Evolutionary conservation across 92 coral and sea anemone species (phyloP).

Genomic region (Diadumene lineata): DNA sequence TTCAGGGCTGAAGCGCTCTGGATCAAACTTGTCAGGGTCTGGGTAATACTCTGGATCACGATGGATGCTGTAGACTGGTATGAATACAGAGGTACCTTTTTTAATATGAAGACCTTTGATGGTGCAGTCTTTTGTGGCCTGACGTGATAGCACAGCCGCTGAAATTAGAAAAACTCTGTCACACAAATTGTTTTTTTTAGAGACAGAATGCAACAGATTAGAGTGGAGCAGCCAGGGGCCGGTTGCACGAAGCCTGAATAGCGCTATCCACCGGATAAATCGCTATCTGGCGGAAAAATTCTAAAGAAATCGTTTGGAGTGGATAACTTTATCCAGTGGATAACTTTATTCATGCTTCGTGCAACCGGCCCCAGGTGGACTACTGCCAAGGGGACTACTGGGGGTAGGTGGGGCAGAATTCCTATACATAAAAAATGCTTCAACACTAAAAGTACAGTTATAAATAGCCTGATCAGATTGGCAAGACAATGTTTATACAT

Average conservation of each 20-base stretch:
- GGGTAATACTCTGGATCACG: conserved; percentile 24
- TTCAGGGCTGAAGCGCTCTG: conserved; percentile 57
- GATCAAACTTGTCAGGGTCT: conserved; percentile 59
- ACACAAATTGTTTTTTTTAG: no score
- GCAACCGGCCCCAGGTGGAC: not conserved
- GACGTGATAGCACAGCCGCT: not conserved
- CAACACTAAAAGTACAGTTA: no score
- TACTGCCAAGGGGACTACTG: not conserved
- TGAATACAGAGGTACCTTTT: not conserved
- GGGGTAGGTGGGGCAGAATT: not conserved
- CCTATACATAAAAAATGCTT: not conserved
- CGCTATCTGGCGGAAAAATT: no score
- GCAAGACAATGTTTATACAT: no score
- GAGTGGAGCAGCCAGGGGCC: no score
- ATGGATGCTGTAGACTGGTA: conserved; percentile 15
- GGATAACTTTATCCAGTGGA: no score
- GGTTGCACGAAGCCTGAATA: no score
- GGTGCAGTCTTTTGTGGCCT: conserved; percentile 3
- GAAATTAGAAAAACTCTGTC: not conserved
- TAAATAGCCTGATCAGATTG: no score
- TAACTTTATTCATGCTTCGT: no score
- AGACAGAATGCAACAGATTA: no score
- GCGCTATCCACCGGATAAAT: no score
- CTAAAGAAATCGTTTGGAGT: no score
- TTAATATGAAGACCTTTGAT: not conserved